These are phyloP conservation scores for Watsonalla binaria DNA, from an alignment of 2,888 invertebrate species.

Conservation along the genomic window DNA sequence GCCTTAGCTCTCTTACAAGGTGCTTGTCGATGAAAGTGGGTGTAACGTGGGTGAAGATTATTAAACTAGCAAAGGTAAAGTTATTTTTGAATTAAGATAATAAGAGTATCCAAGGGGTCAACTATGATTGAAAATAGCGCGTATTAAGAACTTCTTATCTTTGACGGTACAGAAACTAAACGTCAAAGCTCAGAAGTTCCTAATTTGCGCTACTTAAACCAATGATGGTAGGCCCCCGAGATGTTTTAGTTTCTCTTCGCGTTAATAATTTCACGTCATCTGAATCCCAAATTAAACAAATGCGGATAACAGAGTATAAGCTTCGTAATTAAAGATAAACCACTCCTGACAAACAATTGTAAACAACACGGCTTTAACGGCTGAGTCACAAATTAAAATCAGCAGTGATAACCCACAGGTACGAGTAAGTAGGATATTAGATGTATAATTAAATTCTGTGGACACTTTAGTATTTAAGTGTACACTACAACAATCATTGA, in stretches of 20 bases:
- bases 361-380: conserved; percentile 15
- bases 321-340: conserved; percentile 39
- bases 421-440: background rate
- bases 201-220: too few relatives aligned
- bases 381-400: conserved; percentile 12
- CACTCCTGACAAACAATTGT: conserved; percentile 25
- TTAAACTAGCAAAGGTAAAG: too few relatives aligned
- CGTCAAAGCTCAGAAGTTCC: too few relatives aligned
- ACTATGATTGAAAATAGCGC: too few relatives aligned
- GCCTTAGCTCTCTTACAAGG: too few relatives aligned
- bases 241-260: conserved; percentile 24
- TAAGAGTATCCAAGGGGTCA: too few relatives aligned
- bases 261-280: conserved; percentile 29
- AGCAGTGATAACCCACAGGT: background rate
- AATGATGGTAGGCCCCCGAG: conserved; percentile 6
- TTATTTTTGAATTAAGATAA: too few relatives aligned
- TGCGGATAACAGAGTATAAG: conserved; percentile 27
- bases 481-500: background rate
- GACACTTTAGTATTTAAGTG: background rate
- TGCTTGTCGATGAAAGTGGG: too few relatives aligned
- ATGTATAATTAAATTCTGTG: background rate
- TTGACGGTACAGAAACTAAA: too few relatives aligned
- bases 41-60: too few relatives aligned
- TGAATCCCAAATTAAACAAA: conserved; percentile 38
- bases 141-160: too few relatives aligned